A percentile compares a stretch with the other conserved stretches of the same genome.
These are phyloP conservation scores for Lepus timidus DNA, from an alignment of 2,113 vertebrate species.

Conservation along the genomic window DNA sequence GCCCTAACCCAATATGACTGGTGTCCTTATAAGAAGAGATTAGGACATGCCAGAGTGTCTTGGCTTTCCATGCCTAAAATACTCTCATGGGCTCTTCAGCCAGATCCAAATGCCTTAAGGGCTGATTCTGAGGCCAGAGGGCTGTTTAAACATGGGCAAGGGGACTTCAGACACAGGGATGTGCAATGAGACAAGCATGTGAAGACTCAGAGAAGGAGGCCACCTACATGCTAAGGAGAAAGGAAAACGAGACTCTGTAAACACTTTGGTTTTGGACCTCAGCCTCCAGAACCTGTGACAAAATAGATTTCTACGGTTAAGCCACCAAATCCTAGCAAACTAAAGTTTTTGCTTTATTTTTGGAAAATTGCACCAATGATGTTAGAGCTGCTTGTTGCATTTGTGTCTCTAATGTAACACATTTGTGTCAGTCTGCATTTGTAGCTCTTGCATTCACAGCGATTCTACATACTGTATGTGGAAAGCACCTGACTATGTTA, in stretches of 20 bases:
- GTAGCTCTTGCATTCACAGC: too few species aligned
- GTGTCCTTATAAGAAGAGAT: not conserved
- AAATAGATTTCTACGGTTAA: not conserved
- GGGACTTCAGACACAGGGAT: not conserved
- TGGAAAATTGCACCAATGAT: not conserved
- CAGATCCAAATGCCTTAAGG: too few species aligned
- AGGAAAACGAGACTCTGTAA: not conserved
- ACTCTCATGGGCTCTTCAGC: too few species aligned
- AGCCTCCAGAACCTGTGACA: not conserved
- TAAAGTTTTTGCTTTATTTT: not conserved
- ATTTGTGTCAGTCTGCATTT: not conserved
- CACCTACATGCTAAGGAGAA: not conserved
- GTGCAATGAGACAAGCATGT: too few species aligned
- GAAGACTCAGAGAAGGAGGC: not conserved
- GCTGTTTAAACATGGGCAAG: not conserved
- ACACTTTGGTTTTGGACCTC: not conserved
- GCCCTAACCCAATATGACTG: too few species aligned
- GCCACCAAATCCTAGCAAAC: not conserved
- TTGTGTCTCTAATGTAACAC: not conserved
- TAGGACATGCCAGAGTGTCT: not conserved
- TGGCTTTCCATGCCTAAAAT: too few species aligned
- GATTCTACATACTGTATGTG: accelerated
- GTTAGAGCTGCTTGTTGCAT: not conserved
- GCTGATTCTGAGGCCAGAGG: too few species aligned
- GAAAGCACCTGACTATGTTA: not conserved